A percentile compares a stretch with the other conserved stretches of the same genome.
Evolutionary conservation across 2,888 invertebrate species (phyloP).

Genomic region (Nomada ruficornis): DNA sequence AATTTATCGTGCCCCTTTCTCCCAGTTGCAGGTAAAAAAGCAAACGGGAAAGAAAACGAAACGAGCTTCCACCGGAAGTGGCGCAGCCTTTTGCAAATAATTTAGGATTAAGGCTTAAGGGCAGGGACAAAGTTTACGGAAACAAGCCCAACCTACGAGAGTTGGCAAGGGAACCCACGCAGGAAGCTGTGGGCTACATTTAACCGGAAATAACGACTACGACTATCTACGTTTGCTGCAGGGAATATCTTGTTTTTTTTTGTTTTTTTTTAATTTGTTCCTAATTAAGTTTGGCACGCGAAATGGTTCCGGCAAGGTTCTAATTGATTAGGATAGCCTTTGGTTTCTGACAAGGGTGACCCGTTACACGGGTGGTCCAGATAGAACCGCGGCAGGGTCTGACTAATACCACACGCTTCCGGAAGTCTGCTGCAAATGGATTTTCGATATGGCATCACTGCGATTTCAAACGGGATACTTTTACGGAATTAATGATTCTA

Average conservation of each 20-base stretch:
- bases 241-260: not conserved
- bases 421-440: conserved; percentile 61
- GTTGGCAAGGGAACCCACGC: conserved; percentile 34
- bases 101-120: conserved; percentile 49
- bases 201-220: conserved; percentile 37
- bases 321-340: conserved; percentile 32
- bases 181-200: conserved; percentile 38
- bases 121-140: conserved; percentile 37
- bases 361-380: conserved; percentile 30
- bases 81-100: conserved; percentile 41
- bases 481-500: no score
- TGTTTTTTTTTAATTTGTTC: conserved; percentile 1
- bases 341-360: conserved; percentile 12
- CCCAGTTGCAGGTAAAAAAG: not conserved
- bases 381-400: conserved; percentile 27
- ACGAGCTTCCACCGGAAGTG: conserved; percentile 1
- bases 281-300: conserved; percentile 16
- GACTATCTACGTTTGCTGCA: not conserved
- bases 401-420: conserved; percentile 54
- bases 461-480: conserved; percentile 1
- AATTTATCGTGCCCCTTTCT: not conserved
- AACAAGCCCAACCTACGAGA: not conserved
- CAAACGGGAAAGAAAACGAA: not conserved
- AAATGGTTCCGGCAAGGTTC: conserved; percentile 8
- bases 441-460: conserved; percentile 61